A percentile compares a stretch with the other conserved stretches of the same genome.
Evolutionary conservation across 2,888 invertebrate genomes (phyloP).

Genomic region (Caenorhabditis sp.): DNA sequence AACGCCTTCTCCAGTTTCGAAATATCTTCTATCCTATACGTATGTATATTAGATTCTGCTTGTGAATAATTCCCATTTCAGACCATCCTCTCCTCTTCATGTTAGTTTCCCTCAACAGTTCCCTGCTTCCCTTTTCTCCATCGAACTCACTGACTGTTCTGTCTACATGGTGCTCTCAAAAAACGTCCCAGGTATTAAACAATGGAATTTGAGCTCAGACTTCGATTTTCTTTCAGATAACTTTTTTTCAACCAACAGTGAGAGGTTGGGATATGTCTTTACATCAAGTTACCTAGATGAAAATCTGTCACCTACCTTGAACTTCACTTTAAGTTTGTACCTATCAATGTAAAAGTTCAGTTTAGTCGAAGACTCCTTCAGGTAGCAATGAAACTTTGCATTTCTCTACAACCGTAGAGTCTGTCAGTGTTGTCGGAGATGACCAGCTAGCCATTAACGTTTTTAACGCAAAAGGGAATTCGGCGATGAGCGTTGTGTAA

Average conservation of each 20-base stretch:
- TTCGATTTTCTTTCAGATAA: slow-evolving; percentile 1
- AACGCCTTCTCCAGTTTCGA: slow-evolving; percentile 47
- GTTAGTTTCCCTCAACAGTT: slow-evolving; percentile 53
- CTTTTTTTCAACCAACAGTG: slow-evolving; percentile 30
- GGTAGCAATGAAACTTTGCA: slow-evolving; percentile 46
- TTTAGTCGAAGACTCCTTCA: slow-evolving; percentile 13
- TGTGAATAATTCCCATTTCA: neutral
- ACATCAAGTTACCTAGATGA: slow-evolving; percentile 53
- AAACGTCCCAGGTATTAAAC: slow-evolving; percentile 35
- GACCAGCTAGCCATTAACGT: slow-evolving; percentile 55
- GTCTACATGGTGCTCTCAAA: slow-evolving; percentile 49
- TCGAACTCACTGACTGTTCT: slow-evolving; percentile 49
- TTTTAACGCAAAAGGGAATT: slow-evolving; percentile 24
- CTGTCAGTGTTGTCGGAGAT: slow-evolving; percentile 40
- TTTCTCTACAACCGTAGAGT: slow-evolving; percentile 53
- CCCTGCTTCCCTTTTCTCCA: slow-evolving; percentile 41
- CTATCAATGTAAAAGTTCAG: slow-evolving; percentile 1
- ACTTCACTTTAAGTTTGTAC: slow-evolving; percentile 32
- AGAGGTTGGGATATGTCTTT: slow-evolving; percentile 50
- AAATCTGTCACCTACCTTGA: slow-evolving; percentile 16
- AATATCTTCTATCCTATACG: slow-evolving; percentile 36
- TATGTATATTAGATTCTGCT: too few species aligned
- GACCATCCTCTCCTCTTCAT: slow-evolving; percentile 16
- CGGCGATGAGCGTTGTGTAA: slow-evolving; percentile 59
- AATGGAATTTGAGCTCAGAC: too few species aligned